Percentiles rank a stretch among this genome's conserved stretches.
These are phyloP conservation scores for Rhagoletis zephyria DNA, from an alignment of 1,140 invertebrate species.

Conservation along the genomic window DNA sequence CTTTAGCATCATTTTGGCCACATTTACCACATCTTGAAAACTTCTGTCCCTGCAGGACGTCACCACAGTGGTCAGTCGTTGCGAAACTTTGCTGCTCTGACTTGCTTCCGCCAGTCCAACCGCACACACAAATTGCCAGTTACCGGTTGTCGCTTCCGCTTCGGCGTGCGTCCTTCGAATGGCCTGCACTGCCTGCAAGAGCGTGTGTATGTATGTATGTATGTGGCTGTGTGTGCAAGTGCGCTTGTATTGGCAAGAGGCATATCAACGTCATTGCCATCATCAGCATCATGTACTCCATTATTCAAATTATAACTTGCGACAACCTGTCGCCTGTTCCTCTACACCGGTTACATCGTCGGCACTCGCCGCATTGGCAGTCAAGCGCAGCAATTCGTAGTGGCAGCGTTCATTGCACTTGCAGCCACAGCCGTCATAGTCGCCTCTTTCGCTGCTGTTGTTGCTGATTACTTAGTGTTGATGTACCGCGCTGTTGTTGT, in stretches of 20 bases:
- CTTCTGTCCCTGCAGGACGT: background rate
- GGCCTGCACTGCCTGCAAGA: no score
- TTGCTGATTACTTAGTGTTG: background rate
- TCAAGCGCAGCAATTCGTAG: background rate
- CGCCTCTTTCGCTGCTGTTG: no score
- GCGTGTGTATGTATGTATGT: background rate
- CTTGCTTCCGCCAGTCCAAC: background rate
- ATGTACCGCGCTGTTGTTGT: background rate
- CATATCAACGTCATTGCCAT: background rate
- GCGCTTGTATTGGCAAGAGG: background rate
- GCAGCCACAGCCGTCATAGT: background rate
- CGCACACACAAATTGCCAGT: background rate
- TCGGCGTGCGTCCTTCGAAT: background rate
- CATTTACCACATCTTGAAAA: background rate
- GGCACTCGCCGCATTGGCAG: background rate
- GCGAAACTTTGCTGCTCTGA: background rate
- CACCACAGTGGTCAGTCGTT: background rate
- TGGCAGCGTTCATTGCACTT: conserved; percentile 28
- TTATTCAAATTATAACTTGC: conserved; percentile 42
- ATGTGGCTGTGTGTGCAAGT: background rate
- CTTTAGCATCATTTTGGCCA: background rate
- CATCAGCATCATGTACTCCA: conserved; percentile 10
- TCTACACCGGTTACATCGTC: background rate
- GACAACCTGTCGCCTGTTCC: background rate
- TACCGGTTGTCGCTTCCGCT: background rate